phyloP scores from a whole-genome alignment of 2,888 invertebrate genomes.

The Idaea dimidiata region DNA sequence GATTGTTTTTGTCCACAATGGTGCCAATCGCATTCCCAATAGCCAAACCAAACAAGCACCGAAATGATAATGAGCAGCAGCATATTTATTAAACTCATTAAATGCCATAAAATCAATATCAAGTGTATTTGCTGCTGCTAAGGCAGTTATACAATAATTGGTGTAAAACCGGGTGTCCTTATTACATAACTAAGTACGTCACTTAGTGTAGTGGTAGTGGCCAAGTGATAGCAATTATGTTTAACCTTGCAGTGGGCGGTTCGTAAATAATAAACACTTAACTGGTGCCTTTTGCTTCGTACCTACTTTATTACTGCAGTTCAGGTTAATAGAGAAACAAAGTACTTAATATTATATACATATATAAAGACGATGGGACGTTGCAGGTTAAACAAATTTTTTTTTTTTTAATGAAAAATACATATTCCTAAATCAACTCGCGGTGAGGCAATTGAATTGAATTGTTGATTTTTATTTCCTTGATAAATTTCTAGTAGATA shows the following conservation, averaged over 20 bases:
- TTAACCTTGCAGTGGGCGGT: background rate
- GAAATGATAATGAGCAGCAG: background rate
- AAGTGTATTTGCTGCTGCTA: background rate
- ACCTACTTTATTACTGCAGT: background rate
- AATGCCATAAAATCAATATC: slow-evolving; percentile 6
- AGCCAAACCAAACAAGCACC: too few species aligned
- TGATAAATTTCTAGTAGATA: too few species aligned
- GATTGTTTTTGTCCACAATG: too few species aligned
- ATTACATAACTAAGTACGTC: background rate
- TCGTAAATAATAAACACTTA: background rate
- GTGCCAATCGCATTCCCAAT: too few species aligned
- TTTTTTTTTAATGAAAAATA: too few species aligned
- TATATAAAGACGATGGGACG: too few species aligned
- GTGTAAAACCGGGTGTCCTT: slow-evolving; percentile 3
- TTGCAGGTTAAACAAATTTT: too few species aligned
- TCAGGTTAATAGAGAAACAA: background rate
- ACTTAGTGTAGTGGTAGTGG: too few species aligned
- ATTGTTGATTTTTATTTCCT: too few species aligned
- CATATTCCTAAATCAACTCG: too few species aligned
- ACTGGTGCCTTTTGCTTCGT: background rate
- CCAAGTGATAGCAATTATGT: background rate
- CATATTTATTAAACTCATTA: background rate
- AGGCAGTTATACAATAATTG: slow-evolving; percentile 2
- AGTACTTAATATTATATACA: too few species aligned
- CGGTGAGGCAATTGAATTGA: too few species aligned